Evolutionary conservation across 2,797 vertebrate genomes (phyloP).

Genomic region (Arrhamphus sclerolepis): DNA sequence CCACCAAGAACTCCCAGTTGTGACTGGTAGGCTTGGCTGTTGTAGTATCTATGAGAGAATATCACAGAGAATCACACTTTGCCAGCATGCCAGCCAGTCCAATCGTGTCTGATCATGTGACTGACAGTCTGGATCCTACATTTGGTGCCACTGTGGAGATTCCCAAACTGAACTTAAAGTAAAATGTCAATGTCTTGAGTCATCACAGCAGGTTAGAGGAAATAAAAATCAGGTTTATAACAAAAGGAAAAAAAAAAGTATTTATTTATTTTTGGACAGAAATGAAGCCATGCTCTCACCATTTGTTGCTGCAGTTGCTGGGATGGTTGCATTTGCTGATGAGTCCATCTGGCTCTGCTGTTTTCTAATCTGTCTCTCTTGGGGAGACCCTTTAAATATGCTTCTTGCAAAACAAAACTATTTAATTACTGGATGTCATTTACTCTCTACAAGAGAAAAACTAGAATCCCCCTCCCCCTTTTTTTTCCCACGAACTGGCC

Average conservation of each 20-base stretch:
- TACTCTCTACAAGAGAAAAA: conserved; percentile 52
- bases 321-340: conserved; percentile 6
- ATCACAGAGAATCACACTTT: not conserved
- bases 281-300: conserved; percentile 32
- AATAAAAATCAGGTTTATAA: too few species aligned
- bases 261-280: too few species aligned
- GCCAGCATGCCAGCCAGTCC: too few species aligned
- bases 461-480: conserved; percentile 18
- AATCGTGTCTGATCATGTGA: too few species aligned
- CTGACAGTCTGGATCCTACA: too few species aligned
- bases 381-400: conserved; percentile 11
- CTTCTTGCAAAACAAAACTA: conserved; percentile 26
- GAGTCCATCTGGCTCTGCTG: conserved; percentile 54
- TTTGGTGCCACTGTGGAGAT: too few species aligned
- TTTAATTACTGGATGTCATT: conserved; percentile 33
- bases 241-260: too few species aligned
- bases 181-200: too few species aligned
- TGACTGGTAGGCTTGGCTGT: conserved; percentile 18
- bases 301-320: conserved; percentile 40
- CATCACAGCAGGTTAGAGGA: too few species aligned
- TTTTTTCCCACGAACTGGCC: conserved; percentile 1
- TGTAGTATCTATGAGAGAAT: conserved; percentile 69
- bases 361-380: conserved; percentile 27
- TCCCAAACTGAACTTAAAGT: too few species aligned
- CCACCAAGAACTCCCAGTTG: conserved; percentile 88